phyloP scores from a whole-genome alignment of 2,888 invertebrate genomes.

The Rhagonycha lutea region DNA sequence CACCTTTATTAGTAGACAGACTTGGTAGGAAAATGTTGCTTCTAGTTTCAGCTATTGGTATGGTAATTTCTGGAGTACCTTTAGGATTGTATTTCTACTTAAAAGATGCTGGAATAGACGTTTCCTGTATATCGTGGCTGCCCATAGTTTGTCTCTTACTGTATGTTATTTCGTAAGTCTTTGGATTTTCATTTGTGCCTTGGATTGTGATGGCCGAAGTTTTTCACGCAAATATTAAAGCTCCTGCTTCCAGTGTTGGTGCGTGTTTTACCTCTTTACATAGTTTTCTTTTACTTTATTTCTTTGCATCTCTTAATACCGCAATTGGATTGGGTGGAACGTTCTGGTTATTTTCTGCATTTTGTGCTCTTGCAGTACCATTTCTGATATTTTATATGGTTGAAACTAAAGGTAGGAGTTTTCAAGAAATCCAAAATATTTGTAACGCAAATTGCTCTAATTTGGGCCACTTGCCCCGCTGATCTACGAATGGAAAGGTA shows the following conservation, averaged over 20 bases:
- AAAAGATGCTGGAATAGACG: slow-evolving; percentile 52
- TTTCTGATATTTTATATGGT: slow-evolving; percentile 78
- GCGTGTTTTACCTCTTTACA: slow-evolving; percentile 78
- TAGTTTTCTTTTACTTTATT: slow-evolving; percentile 77
- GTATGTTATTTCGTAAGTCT: slow-evolving; percentile 76
- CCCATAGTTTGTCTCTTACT: slow-evolving; percentile 73
- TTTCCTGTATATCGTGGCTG: slow-evolving; percentile 64
- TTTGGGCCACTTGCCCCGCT: too few relatives aligned
- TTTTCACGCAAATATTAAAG: slow-evolving; percentile 78
- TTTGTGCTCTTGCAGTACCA: slow-evolving; percentile 66
- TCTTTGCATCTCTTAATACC: slow-evolving; percentile 62
- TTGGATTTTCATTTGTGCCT: slow-evolving; percentile 77
- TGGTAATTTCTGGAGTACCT: slow-evolving; percentile 64
- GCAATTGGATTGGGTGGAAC: slow-evolving; percentile 67
- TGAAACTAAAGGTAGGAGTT: slow-evolving; percentile 87
- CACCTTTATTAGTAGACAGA: slow-evolving; percentile 75
- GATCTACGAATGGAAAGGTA: too few relatives aligned
- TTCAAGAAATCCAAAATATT: slow-evolving; percentile 80
- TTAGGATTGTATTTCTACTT: slow-evolving; percentile 67
- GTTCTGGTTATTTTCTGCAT: slow-evolving; percentile 74
- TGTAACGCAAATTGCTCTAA: too few relatives aligned
- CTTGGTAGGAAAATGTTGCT: slow-evolving; percentile 73
- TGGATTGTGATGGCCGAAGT: slow-evolving; percentile 86
- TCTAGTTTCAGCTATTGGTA: slow-evolving; percentile 68
- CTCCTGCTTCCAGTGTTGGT: slow-evolving; percentile 74